Base-by-base conservation (phyloP, 2,888 invertebrate species). In the Tanytarsus gracilentus region DNA sequence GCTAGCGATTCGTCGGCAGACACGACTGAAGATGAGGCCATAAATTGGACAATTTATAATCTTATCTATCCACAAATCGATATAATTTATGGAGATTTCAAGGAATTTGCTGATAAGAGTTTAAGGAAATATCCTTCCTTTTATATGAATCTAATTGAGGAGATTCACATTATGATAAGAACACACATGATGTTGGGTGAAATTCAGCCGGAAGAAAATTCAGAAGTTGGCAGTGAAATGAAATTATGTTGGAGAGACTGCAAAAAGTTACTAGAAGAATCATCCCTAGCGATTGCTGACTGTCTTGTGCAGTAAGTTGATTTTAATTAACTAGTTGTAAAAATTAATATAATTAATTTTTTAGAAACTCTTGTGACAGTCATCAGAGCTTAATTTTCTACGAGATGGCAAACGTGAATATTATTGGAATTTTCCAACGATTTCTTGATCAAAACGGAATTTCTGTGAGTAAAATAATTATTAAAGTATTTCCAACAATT, bases 41-140 rank as follows among this genome's bases (percentile, higher is more conserved):
- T 49, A 11, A 77, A 76, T 61, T 85, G 86, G 83, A 87, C 87
- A 0, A 71, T 87, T n/a, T 88, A 88, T 69, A 82, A 82, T 25
- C 70, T 89, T 50, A 80, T 80, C 64, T 71, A 84, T 61, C 86
- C 86, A 0, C 75, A 76, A 21, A 77, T 83, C 8, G 79, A 79
- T 61, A 79, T 79, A 62, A 72, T 87, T 7, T 85, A 85, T 68
- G 78, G 79, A 61, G 88, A 88, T 68, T 81, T 88, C 66, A 78
- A 83, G 51, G 79, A 82, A 64, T 79, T 85, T 33, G 86, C 84
- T 0, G 79, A 79, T 62, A 77, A 78, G 44, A 82, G 84, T 68
- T 78, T 80, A 61, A 77, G 77, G 59, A 78, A 81, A 0, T 83
- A 83, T 64, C 79, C 82, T 1, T 77, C 80, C 36, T 84, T 84